Evolutionary conservation across 2,797 vertebrate species (phyloP).

Genomic region (Enteromius afrohamiltoni): DNA sequence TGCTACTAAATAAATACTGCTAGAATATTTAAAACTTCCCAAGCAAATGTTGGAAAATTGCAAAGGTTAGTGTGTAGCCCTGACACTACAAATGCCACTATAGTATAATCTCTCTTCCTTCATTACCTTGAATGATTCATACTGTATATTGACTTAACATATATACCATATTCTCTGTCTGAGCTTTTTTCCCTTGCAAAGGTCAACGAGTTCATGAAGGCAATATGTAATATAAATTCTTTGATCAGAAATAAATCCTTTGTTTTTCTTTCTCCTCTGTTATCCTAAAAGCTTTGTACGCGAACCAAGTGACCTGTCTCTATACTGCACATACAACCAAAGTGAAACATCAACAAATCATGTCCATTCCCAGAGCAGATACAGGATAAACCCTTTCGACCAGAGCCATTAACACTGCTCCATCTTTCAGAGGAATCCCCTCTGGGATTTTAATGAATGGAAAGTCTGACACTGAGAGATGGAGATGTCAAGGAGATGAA

Average conservation of each 20-base stretch:
- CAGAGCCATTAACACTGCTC: slow-evolving; percentile 36
- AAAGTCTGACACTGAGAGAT: slow-evolving; percentile 29
- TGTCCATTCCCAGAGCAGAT: slow-evolving; percentile 8
- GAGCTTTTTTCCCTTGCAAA: neutral
- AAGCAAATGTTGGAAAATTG: neutral
- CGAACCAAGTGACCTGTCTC: neutral
- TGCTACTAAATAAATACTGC: neutral
- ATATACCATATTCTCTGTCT: neutral
- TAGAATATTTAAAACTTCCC: neutral
- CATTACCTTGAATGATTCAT: neutral
- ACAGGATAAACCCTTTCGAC: slow-evolving; percentile 27
- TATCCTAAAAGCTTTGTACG: neutral
- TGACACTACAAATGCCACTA: neutral
- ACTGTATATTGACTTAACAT: neutral
- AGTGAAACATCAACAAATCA: slow-evolving; percentile 32
- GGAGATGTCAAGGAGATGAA: slow-evolving; percentile 26
- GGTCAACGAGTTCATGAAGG: neutral
- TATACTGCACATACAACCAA: neutral
- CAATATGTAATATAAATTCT: neutral
- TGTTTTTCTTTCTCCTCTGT: neutral
- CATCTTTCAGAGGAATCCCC: slow-evolving; percentile 43
- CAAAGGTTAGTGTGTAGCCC: neutral
- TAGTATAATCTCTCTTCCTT: neutral
- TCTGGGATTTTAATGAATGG: slow-evolving; percentile 40
- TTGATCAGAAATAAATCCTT: neutral